phyloP scores from a whole-genome alignment of 2,888 invertebrate species.

The Heliothis peltigera region DNA sequence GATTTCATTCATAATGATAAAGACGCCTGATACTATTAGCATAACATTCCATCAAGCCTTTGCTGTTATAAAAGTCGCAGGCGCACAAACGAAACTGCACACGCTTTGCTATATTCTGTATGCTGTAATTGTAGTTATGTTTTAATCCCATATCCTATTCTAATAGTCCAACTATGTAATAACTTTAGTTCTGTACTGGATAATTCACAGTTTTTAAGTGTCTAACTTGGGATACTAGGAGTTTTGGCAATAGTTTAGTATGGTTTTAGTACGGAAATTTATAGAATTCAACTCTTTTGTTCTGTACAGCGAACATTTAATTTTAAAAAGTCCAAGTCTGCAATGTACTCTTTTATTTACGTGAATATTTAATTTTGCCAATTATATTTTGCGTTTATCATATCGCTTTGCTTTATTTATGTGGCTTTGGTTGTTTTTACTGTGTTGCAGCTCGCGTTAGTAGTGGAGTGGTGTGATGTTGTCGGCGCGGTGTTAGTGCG shows the following conservation, averaged over 20 bases:
- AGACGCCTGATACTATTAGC: constrained; percentile 50
- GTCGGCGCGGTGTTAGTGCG: constrained; percentile 73
- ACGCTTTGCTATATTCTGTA: constrained; percentile 17
- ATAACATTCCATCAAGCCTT: constrained; percentile 22
- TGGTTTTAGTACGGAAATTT: too few relatives aligned
- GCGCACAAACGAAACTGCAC: constrained; percentile 37
- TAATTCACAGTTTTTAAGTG: too few relatives aligned
- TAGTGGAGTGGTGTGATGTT: constrained; percentile 84
- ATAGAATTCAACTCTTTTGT: too few relatives aligned
- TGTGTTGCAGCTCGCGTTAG: constrained; percentile 86
- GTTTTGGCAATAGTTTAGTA: too few relatives aligned
- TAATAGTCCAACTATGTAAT: too few relatives aligned
- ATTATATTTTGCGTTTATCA: constrained; percentile 65
- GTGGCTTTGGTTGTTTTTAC: constrained; percentile 85
- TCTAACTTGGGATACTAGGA: too few relatives aligned
- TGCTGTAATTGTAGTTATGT: constrained; percentile 9
- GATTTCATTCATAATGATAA: background rate
- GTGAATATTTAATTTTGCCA: constrained; percentile 56
- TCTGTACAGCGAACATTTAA: background rate
- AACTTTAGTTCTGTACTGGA: background rate
- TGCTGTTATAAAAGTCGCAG: constrained; percentile 45
- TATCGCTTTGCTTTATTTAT: constrained; percentile 84
- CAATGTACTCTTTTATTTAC: constrained; percentile 64
- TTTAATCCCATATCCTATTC: background rate
- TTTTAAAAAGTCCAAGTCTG: constrained; percentile 29